Base-by-base conservation (phyloP, 2,888 invertebrate species). In the Microdon myrmicae region DNA sequence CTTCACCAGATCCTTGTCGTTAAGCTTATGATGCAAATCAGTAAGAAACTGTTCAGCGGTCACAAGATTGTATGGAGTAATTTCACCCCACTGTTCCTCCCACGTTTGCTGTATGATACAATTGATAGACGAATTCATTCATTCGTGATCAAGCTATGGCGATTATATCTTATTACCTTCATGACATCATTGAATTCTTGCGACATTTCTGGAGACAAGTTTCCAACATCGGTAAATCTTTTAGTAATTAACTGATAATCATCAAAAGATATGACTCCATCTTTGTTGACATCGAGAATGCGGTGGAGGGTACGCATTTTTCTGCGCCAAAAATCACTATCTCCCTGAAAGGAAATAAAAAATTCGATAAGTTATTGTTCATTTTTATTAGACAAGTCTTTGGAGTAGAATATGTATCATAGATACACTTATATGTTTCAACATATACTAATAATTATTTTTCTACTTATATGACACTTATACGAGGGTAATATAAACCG, bases 291-390 rank as follows among this genome's bases (percentile, higher is more conserved):
- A 75, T 93, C 92, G 68, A 93, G 80, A 59, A 92, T 87, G 69
- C 86, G 87, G 80, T 93, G 92, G 47, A 92, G 85, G 0, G 92
- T 92, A 20, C 91, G 86, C 87, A 93, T 92, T 81, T 92, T 92
- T 72, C 89, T 84, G 19, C 90, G 84, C 92, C 92, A 92, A 76
- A 92, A 92, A 53, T 86, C 85, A 10, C 75, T 77, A 29, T 79
- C 75, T 3, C 79, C 79, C 79, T 79, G 37, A 2, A 67, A 69
- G 44, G 35, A 38, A 26, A 47, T 51, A 35, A 34, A 45, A 26
- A 28, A n/a, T n/a, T n/a, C n/a, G n/a, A n/a, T n/a, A n/a, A n/a
- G n/a, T n/a, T n/a, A n/a, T n/a, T n/a, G n/a, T n/a, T n/a, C n/a
- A n/a, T n/a, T n/a, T n/a, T n/a, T n/a, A n/a, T n/a, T n/a, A n/a